Evolutionary conservation across 2,113 vertebrate species (phyloP), one percentile per base, ranked within the genome.

Genomic region (Panthera leo): DNA sequence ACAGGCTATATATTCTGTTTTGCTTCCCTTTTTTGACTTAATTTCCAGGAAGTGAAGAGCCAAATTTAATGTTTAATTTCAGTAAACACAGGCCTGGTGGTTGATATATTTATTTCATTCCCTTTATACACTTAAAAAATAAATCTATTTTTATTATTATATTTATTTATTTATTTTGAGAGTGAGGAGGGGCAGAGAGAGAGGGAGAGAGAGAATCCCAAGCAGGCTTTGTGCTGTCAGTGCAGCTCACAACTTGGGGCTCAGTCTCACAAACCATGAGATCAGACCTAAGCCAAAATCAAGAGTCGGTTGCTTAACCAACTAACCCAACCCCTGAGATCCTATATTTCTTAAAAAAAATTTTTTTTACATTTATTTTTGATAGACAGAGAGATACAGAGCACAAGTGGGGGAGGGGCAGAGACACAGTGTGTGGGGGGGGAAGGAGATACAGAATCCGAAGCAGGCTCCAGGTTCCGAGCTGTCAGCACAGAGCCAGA

Each of bases 1-100:
- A 55, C 18, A 76, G 87, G 14, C 3, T 82, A 3, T 79, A 48
- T 14, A 34, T 2, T 65, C 34, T 71, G 15, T 51, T 91, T 79
- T 58, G 1, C 65, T 75, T 79, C 16, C 12, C 13, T 3, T 83
- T 91, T 31, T 75, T 42, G 11, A 12, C 45, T 96, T 88, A 85
- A 75, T 84, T 95, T 84, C 31, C 48, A 91, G 15, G 61, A 89
- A 88, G 10, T 82, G 31, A 78, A 83, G 27, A 95, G 36, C 7
- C 39, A 95, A 68, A 97, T 85, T 80, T 95, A 88, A 75, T 65
- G 2, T 73, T 82, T n/a, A 76, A 51, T 85, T 12, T 91, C 27
- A 85, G 10, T 78, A 85, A 96, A 86, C 23, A 76, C 7, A 94
- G 68, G 9, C 45, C 48, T 89, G 36, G 34, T 75, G 25, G 19